Evolutionary conservation across 2,797 vertebrate species (phyloP).

Genomic region (Microctenopoma lineatum): DNA sequence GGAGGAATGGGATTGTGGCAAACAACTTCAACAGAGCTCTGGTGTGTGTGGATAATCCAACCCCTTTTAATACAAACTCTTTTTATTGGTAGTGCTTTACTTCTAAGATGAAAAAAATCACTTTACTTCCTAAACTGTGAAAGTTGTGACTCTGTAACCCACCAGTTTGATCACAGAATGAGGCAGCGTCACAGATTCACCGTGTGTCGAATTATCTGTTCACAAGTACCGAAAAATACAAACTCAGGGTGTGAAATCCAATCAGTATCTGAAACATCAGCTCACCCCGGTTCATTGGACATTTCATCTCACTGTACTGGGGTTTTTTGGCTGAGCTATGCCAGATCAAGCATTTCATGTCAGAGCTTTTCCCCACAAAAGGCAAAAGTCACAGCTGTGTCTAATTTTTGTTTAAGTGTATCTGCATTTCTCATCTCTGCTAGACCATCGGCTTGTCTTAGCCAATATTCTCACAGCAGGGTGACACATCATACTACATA

Average conservation of each 20-base stretch:
- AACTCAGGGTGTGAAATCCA: too few species aligned
- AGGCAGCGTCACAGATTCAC: not conserved
- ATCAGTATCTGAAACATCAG: constrained; percentile 12
- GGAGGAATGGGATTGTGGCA: not conserved
- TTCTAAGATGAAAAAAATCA: too few species aligned
- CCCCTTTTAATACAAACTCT: too few species aligned
- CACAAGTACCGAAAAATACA: not conserved
- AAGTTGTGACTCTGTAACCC: not conserved
- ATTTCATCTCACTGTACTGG: not conserved
- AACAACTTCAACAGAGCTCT: not conserved
- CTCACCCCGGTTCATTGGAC: not conserved
- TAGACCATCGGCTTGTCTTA: too few species aligned
- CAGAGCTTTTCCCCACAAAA: not conserved
- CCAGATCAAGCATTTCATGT: not conserved
- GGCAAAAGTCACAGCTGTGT: constrained; percentile 1
- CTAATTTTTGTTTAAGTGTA: not conserved
- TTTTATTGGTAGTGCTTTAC: not conserved
- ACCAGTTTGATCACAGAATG: not conserved
- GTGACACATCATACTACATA: too few species aligned
- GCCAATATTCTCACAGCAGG: too few species aligned
- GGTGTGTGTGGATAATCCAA: too few species aligned
- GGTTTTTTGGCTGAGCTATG: not conserved
- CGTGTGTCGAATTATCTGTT: not conserved
- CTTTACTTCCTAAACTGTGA: too few species aligned
- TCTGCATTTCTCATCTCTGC: not conserved